Percentiles rank a stretch among this genome's conserved stretches.
Evolutionary conservation across 2,888 invertebrate species (phyloP).

Genomic region (Lycocerus yunnanus): DNA sequence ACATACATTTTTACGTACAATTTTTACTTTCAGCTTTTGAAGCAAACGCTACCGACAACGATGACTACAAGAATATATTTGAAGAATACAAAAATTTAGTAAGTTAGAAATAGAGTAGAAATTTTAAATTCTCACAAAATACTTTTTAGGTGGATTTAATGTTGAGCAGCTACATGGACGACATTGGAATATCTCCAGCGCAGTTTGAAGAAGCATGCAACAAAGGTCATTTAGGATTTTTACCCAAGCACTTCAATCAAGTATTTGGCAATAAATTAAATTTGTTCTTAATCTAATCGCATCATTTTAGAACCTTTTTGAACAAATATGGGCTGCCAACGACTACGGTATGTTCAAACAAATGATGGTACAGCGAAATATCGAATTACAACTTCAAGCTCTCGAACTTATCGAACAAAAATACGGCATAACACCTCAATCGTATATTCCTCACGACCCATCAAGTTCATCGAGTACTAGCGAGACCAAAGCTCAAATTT

Average conservation of each 20-base stretch:
- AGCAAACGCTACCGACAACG: slow-evolving; percentile 71
- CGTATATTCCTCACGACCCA: slow-evolving; percentile 60
- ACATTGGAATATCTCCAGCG: slow-evolving; percentile 84
- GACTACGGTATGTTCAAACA: slow-evolving; percentile 87
- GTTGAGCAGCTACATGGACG: slow-evolving; percentile 91
- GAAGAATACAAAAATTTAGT: slow-evolving; percentile 88
- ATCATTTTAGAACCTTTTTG: slow-evolving; percentile 62
- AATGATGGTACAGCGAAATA: slow-evolving; percentile 92
- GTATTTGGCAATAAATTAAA: slow-evolving; percentile 43
- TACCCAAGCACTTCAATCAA: slow-evolving; percentile 61
- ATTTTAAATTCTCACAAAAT: background rate
- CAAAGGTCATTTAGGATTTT: slow-evolving; percentile 51
- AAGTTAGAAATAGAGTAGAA: slow-evolving; percentile 38
- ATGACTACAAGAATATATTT: slow-evolving; percentile 78
- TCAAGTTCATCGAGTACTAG: slow-evolving; percentile 37
- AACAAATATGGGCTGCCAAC: slow-evolving; percentile 91
- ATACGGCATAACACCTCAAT: slow-evolving; percentile 69
- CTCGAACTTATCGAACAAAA: slow-evolving; percentile 82
- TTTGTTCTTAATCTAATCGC: background rate
- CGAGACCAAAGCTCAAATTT: slow-evolving; percentile 39
- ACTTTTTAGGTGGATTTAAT: slow-evolving; percentile 78
- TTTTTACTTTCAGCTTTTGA: slow-evolving; percentile 78
- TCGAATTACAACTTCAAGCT: slow-evolving; percentile 88
- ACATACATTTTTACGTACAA: too few species aligned
- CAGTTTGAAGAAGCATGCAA: slow-evolving; percentile 84